phyloP scores from a whole-genome alignment of 2,888 invertebrate species.

The Lordiphosa fenestrarum region DNA sequence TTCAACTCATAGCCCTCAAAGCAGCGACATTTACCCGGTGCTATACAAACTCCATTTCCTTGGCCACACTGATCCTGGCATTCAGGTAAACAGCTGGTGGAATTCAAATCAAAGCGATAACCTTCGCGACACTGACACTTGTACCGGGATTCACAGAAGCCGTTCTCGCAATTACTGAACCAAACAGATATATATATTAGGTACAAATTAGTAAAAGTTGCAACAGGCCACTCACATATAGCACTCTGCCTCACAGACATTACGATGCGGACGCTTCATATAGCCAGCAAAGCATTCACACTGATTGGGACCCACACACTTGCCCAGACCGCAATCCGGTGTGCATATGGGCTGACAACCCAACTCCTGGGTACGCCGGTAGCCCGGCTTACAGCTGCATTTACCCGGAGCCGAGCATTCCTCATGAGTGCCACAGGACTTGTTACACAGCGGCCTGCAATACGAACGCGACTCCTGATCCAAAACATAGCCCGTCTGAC shows the following conservation, averaged over 20 bases:
- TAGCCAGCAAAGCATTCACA: conserved; percentile 80
- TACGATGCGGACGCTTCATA: conserved; percentile 66
- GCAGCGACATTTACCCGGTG: conserved; percentile 84
- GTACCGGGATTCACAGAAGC: conserved; percentile 80
- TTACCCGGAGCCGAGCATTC: conserved; percentile 62
- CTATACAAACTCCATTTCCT: conserved; percentile 83
- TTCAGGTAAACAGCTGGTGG: conserved; percentile 73
- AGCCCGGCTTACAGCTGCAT: conserved; percentile 72
- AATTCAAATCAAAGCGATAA: conserved; percentile 67
- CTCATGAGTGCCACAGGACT: conserved; percentile 78
- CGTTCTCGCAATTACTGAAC: conserved; percentile 80
- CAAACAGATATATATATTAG: neutral
- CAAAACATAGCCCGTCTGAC: conserved; percentile 79
- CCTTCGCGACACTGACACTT: conserved; percentile 78
- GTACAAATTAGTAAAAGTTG: too few relatives aligned
- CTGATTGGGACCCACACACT: conserved; percentile 74
- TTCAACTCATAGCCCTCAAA: conserved; percentile 81
- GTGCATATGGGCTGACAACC: conserved; percentile 78
- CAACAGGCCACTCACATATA: conserved; percentile 61
- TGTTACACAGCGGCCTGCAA: conserved; percentile 75
- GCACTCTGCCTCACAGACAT: conserved; percentile 77
- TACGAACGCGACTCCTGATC: conserved; percentile 75
- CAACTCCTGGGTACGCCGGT: conserved; percentile 61
- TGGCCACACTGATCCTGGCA: conserved; percentile 78
- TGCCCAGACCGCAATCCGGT: conserved; percentile 77